Evolutionary conservation across 2,888 invertebrate genomes (phyloP), one percentile per base, ranked within the genome.

Genomic region (Coleophora flavipennella): DNA sequence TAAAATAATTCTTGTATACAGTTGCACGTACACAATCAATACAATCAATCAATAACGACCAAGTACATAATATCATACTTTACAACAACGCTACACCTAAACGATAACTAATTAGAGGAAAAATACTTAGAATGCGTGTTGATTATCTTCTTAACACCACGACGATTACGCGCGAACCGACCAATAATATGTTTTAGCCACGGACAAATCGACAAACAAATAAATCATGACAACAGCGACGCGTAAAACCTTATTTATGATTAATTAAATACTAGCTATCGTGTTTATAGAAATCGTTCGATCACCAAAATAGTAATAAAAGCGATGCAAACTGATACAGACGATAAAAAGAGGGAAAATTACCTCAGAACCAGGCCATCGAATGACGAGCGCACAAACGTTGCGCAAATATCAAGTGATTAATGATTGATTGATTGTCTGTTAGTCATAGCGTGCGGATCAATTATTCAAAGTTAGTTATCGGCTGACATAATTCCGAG

Each of bases 371-470:
- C 51, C 50, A 53, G 59, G 62, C 57, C 66, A 66, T 51, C 57
- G 51, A 6, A 4, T 20, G 45, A 32, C 39, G 41, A 36, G 8
- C 25, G 36, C 33, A 40, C 42, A 48, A 50, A 46, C 52, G 57
- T 71, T 69, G 67, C 70, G 72, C 68, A 73, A 76, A 65, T 61
- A 69, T 50, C 55, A 51, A 54, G 62, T 63, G 67, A 66, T 64
- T 67, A 67, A 65, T 76, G 75, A 75, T 76, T 79, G 77, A 79
- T 76, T 72, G 68, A 67, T 72, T 61, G 54, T 55, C 48, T 48
- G 54, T 60, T 64, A 62, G 57, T 65, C 68, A 69, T 52, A 54
- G 56, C 48, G 28, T 46, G 44, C 43, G 61, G 57, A 72, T 69
- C 74, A 69, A 76, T 79, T 78, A 78, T 77, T 74, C 67, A 70